Percentiles rank a stretch among this genome's conserved stretches.
Conservation (phyloP, 2,113 vertebrate genomes). For the Passer domesticus region DNA sequence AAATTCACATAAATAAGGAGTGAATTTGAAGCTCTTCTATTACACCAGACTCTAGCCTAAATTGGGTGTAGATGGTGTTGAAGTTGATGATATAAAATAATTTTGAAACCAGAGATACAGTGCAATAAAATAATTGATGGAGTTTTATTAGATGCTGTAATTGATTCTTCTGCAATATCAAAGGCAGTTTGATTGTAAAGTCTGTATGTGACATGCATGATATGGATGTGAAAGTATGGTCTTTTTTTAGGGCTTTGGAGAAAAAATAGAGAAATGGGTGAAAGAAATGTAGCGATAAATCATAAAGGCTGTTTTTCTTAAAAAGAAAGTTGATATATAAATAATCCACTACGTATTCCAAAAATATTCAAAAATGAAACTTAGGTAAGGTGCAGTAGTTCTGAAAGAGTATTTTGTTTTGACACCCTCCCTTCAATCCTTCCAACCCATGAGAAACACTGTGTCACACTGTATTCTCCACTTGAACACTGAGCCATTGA, state of each 20-base stretch:
- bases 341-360: accelerated
- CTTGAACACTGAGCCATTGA: neutral
- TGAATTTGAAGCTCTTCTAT: neutral
- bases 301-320: neutral
- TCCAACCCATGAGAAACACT: neutral
- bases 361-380: neutral
- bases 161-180: neutral
- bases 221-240: neutral
- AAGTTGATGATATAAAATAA: neutral
- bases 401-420: neutral
- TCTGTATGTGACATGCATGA: neutral
- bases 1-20: too few relatives aligned
- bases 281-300: neutral
- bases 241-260: neutral
- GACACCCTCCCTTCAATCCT: neutral
- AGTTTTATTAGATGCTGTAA: neutral
- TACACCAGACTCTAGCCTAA: neutral
- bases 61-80: neutral
- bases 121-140: neutral
- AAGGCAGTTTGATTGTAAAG: neutral
- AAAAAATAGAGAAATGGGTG: neutral
- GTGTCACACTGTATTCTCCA: neutral
- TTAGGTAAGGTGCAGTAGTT: neutral
- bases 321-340: neutral
- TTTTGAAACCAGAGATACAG: neutral